Evolutionary conservation across 2,888 invertebrate genomes (phyloP), one percentile per base, ranked within the genome.

Genomic region (Chironomus riparius): DNA sequence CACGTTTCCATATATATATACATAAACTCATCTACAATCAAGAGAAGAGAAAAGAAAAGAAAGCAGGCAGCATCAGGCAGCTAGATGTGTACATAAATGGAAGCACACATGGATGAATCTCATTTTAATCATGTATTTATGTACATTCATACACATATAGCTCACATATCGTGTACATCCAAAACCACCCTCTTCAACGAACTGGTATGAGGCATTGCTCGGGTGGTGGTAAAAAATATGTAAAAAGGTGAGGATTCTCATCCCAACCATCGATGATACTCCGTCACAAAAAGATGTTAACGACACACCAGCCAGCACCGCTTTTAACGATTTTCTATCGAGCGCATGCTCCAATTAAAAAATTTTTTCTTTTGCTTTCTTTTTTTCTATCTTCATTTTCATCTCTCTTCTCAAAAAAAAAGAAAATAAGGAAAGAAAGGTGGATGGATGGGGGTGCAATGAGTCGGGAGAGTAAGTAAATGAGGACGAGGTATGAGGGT

Each of bases 231-330:
- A 13, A 22, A 65, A 56, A 56, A 56, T 56, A 15, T 56, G 18
- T 56, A 56, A 56, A 56, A 56, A 56, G n/a, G n/a, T 56, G 56
- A 56, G 56, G 18, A 18, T 56, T 56, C 56, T 56, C 56, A 56
- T 56, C 7, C 18, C 56, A n/a, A 56, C 4, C 28, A 28, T 5
- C 3, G 5, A 28, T 5, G 5, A 28, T 4, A 38, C 65, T 21
- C 65, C 21, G 24, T 13, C 18, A 22, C 65, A 56, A n/a, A n/a
- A 21, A 65, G 65, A 65, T 65, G 65, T 65, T 65, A 65, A 65
- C 65, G 65, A 65, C 65, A 65, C 65, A 65, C 65, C 65, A 65
- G 65, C 65, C 56, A 65, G 65, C 65, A 65, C 65, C 65, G 65
- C 22, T 65, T 65, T 65, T 65, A 65, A 65, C 21, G 65, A 65